Base-by-base conservation (phyloP, 2,113 vertebrate genomes). In the Sylvilagus bachmani region DNA sequence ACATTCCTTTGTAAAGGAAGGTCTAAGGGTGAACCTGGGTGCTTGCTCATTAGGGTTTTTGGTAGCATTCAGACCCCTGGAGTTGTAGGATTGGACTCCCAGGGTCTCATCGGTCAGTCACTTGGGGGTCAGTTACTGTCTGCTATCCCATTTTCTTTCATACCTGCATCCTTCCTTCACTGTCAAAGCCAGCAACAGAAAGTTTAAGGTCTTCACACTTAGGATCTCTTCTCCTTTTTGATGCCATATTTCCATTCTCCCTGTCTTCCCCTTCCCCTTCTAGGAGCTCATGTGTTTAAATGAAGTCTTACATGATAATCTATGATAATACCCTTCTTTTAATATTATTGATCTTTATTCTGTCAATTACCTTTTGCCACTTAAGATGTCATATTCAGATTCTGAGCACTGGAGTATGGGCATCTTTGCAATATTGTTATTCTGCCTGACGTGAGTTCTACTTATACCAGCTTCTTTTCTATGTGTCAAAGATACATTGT, bases 71-170 rank as follows among this genome's bases (percentile, higher is more conserved):
- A 33, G 7, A 21, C 86, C 31, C 24, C 69, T 16, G 4, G 24
- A 19, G 11, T 12, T 58, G 4, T 19, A 81, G 55, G 27, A 3
- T 58, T 55, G 2, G 51, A 91, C 10, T 4, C 6, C 5, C 16
- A 31, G 38, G 5, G 24, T 10, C 5, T 69, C 73, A 77, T 14
- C 44, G n/a, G 10, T 44, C 24, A 27, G 11, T 19, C 14, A 31
- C 3, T 4, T 4, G 8, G 64, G 16, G 24, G 25, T 27, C 22
- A 25, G 1, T n/a, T 8, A 12, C 24, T 4, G 0, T 22, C 0
- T 21, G 64, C 36, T 31, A 27, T 4, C 1, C 4, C 55, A 14
- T 58, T 19, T 21, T 38, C 31, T 11, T 11, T 2, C 6, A 0
- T 33, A 25, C 2, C 16, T 55, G 19, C 1, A 5, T 2, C 5